Evolutionary conservation across 92 coral and sea anemone genomes (phyloP).

Genomic region (Porites lobata): DNA sequence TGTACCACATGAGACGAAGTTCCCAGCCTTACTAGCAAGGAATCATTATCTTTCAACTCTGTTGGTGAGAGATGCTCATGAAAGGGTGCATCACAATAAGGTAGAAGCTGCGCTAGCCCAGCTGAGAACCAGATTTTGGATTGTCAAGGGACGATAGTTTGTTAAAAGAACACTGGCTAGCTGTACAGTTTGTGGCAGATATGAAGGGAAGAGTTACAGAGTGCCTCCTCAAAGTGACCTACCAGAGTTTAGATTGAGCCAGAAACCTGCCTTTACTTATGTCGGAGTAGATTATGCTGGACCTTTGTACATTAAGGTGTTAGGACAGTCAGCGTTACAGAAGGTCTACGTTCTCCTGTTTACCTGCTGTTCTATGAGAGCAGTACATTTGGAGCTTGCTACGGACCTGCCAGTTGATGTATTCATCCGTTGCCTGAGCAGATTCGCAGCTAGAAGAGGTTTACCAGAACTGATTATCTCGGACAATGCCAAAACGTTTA

Average conservation of each 20-base stretch:
- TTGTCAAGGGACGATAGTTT: constrained; percentile 49
- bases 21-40: too few relatives aligned
- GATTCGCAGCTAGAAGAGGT: constrained; percentile 59
- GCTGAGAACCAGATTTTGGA: constrained; percentile 53
- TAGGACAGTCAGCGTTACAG: constrained; percentile 26
- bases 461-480: constrained; percentile 49
- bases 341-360: constrained; percentile 57
- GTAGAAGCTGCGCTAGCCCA: constrained; percentile 49
- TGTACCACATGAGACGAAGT: too few relatives aligned
- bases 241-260: constrained; percentile 29
- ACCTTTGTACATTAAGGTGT: constrained; percentile 26
- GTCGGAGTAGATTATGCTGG: constrained; percentile 58
- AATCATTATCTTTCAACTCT: too few relatives aligned
- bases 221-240: constrained; percentile 49
- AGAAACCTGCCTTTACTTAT: constrained; percentile 37
- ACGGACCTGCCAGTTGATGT: constrained; percentile 47
- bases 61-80: too few relatives aligned
- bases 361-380: constrained; percentile 68
- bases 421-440: constrained; percentile 49
- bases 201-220: constrained; percentile 45
- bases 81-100: constrained; percentile 37
- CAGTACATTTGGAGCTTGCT: constrained; percentile 65
- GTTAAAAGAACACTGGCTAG: constrained; percentile 37
- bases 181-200: constrained; percentile 30
- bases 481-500: constrained; percentile 73